phyloP scores from a whole-genome alignment of 2,797 vertebrate genomes.

The Sebastes trivittatus region DNA sequence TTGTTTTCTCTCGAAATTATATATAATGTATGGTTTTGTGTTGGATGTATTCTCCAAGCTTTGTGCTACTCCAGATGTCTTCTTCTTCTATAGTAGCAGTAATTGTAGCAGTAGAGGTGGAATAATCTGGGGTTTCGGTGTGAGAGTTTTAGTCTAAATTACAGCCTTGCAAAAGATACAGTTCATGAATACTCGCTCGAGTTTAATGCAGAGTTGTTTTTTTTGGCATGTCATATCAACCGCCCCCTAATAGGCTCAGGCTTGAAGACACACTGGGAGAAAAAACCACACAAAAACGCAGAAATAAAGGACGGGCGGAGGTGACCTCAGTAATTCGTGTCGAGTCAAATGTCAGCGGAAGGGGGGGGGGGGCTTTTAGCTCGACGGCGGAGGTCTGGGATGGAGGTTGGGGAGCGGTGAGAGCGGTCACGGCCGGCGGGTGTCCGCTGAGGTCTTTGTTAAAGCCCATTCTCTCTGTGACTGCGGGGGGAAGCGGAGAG shows the following conservation, averaged over 20 bases:
- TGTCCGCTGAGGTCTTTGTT: conserved; percentile 76
- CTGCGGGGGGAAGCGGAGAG: conserved; percentile 44
- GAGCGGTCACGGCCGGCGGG: conserved; percentile 59
- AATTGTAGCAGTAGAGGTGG: neutral
- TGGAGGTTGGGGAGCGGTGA: conserved; percentile 50
- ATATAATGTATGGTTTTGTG: neutral
- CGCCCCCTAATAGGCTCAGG: neutral
- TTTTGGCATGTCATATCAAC: conserved; percentile 7
- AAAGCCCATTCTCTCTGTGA: conserved; percentile 55
- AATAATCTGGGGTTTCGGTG: neutral
- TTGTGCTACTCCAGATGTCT: neutral
- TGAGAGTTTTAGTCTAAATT: neutral
- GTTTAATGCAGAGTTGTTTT: neutral
- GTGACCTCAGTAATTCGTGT: conserved; percentile 59
- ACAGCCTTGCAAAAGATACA: neutral
- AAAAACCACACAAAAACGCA: neutral
- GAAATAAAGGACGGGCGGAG: conserved; percentile 5
- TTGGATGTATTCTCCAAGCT: neutral
- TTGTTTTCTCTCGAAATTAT: neutral
- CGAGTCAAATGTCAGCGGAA: conserved; percentile 74
- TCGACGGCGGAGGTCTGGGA: conserved; percentile 48
- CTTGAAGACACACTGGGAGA: neutral
- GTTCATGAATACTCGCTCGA: neutral
- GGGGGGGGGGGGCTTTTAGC: conserved; percentile 57
- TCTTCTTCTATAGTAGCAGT: neutral